Conservation (phyloP, 2,113 vertebrate species). For the Alaudala cheleensis region DNA sequence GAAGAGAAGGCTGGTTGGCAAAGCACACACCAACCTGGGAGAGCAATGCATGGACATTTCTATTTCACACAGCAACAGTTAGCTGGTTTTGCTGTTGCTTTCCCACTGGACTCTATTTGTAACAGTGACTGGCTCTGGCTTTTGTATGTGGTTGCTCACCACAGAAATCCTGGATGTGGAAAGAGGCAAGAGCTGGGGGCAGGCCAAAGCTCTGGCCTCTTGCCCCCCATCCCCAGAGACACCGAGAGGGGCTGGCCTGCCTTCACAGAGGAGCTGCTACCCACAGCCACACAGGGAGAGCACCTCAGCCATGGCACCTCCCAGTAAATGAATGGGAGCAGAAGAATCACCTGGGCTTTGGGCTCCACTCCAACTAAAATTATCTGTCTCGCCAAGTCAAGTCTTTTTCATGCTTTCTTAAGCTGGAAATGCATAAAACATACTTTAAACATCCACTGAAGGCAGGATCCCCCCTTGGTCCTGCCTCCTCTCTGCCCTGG, state of each 20-base stretch:
- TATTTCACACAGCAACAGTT: background rate
- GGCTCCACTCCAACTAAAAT: background rate
- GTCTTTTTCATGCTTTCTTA: background rate
- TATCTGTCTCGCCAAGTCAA: background rate
- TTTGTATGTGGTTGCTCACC: background rate
- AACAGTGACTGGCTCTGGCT: background rate
- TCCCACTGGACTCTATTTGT: background rate
- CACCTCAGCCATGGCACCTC: background rate
- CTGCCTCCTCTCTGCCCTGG: background rate
- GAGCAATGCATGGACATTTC: background rate
- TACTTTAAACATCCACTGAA: background rate
- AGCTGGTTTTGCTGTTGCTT: background rate
- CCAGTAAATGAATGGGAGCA: background rate
- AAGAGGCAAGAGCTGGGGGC: background rate
- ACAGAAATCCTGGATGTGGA: background rate
- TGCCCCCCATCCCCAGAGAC: background rate
- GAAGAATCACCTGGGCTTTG: background rate
- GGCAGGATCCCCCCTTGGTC: rapidly evolving
- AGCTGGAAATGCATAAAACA: background rate
- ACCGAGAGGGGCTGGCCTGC: background rate
- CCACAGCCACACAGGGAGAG: background rate
- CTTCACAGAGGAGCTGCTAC: background rate
- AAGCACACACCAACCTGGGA: background rate
- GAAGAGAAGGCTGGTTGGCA: background rate
- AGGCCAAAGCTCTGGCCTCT: background rate